Percentiles rank a stretch among this genome's conserved stretches.
Conservation (phyloP, 2,888 invertebrate species). For the Nomada fabriciana region DNA sequence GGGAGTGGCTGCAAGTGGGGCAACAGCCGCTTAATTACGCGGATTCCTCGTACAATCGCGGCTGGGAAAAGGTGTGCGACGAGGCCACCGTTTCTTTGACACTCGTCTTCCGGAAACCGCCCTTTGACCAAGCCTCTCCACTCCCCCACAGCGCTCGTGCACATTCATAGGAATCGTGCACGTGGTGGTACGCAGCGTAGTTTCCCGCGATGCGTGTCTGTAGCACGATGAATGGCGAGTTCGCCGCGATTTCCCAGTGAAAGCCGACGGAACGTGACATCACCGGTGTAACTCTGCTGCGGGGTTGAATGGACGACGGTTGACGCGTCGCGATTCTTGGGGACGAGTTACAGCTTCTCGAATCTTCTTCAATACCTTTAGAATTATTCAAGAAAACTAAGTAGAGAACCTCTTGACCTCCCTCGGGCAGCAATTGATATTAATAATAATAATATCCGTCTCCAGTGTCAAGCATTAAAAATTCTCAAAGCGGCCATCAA, state of each 20-base stretch:
- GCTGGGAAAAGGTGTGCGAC: constrained; percentile 54
- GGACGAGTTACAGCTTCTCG: too few relatives aligned
- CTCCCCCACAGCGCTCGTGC: not conserved
- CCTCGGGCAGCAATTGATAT: too few relatives aligned
- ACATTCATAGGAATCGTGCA: not conserved
- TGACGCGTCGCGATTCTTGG: not conserved
- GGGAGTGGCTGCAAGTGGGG: constrained; percentile 68
- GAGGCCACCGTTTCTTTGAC: constrained; percentile 58
- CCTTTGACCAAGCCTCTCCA: constrained; percentile 49
- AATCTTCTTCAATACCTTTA: not conserved
- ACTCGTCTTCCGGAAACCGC: constrained; percentile 57
- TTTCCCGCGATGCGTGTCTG: constrained; percentile 38
- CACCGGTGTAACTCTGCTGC: constrained; percentile 36
- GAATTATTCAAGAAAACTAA: too few relatives aligned
- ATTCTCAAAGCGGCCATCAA: too few relatives aligned
- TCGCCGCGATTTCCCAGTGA: constrained; percentile 38
- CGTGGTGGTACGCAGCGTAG: constrained; percentile 7
- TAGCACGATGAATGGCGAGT: constrained; percentile 36
- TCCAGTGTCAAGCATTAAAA: too few relatives aligned
- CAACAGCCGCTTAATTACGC: constrained; percentile 73
- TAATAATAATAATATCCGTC: too few relatives aligned
- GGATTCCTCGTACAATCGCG: constrained; percentile 58
- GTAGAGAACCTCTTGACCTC: too few relatives aligned
- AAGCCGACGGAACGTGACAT: constrained; percentile 28
- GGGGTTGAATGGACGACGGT: constrained; percentile 17